Evolutionary conservation across 2,888 invertebrate genomes (phyloP).

Genomic region (Troilus luridus): DNA sequence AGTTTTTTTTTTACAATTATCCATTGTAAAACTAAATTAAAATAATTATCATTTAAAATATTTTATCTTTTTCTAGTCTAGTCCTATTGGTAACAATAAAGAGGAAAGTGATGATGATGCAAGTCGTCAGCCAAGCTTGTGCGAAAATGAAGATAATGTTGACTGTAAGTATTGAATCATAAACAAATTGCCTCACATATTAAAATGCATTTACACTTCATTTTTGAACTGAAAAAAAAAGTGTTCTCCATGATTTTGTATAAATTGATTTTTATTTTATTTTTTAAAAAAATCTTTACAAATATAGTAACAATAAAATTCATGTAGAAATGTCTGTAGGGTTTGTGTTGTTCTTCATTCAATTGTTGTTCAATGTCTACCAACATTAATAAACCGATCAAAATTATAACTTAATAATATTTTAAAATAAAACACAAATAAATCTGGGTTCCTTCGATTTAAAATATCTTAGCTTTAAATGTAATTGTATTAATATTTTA

Average conservation of each 20-base stretch:
- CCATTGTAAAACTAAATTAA: not conserved
- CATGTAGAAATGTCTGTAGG: too few species aligned
- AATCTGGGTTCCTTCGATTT: not conserved
- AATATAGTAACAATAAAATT: too few species aligned
- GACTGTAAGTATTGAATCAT: not conserved
- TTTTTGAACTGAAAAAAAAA: too few species aligned
- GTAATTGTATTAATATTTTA: not conserved
- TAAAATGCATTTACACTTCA: not conserved
- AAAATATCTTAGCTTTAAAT: not conserved
- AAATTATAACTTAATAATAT: too few species aligned
- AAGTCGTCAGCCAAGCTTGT: not conserved
- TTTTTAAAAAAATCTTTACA: too few species aligned
- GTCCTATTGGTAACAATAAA: not conserved
- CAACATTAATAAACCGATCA: not conserved
- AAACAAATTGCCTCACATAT: not conserved
- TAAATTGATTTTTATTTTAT: too few species aligned
- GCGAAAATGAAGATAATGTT: slow-evolving; percentile 2
- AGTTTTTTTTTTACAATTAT: not conserved
- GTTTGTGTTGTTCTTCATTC: too few species aligned
- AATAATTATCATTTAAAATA: not conserved
- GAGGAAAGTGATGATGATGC: slow-evolving; percentile 2
- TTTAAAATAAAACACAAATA: too few species aligned
- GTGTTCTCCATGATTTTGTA: too few species aligned
- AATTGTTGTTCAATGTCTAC: not conserved
- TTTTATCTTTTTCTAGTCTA: not conserved